A percentile compares a stretch with the other conserved stretches of the same genome.
These are phyloP conservation scores for Dendrolimus punctatus DNA, from an alignment of 1,140 invertebrate genomes.

Conservation along the genomic window DNA sequence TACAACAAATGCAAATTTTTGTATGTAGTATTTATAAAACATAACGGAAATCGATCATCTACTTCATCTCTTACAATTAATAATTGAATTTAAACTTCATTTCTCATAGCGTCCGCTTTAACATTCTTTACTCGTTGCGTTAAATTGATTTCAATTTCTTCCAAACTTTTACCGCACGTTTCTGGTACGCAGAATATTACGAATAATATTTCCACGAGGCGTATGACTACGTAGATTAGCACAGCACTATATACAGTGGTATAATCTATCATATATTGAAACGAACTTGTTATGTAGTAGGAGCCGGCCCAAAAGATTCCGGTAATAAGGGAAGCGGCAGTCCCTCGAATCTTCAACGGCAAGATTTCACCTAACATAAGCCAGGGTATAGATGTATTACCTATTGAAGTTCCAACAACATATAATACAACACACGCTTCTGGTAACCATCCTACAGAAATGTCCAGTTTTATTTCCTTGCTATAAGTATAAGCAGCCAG, in stretches of 20 bases:
- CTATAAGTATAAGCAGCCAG: slow-evolving; percentile 86
- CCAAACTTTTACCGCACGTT: slow-evolving; percentile 90
- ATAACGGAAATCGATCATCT: too few species aligned
- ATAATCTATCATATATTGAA: slow-evolving; percentile 77
- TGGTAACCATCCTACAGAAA: slow-evolving; percentile 83
- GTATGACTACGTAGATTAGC: slow-evolving; percentile 86
- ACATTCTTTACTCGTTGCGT: slow-evolving; percentile 34
- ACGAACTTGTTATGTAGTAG: slow-evolving; percentile 92
- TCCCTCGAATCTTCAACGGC: slow-evolving; percentile 85
- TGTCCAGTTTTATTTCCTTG: slow-evolving; percentile 70
- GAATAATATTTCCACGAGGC: slow-evolving; percentile 83
- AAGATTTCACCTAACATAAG: slow-evolving; percentile 94
- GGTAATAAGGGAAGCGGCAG: slow-evolving; percentile 88
- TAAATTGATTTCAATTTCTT: slow-evolving; percentile 90
- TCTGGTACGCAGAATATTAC: slow-evolving; percentile 90
- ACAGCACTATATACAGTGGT: slow-evolving; percentile 84
- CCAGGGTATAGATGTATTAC: slow-evolving; percentile 95
- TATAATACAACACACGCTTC: slow-evolving; percentile 87
- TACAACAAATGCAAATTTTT: too few species aligned
- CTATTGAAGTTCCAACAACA: slow-evolving; percentile 91
- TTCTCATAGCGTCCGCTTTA: too few species aligned
- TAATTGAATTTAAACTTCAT: too few species aligned
- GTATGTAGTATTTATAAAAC: too few species aligned
- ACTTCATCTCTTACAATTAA: too few species aligned
- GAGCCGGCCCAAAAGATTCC: slow-evolving; percentile 92